phyloP scores from a whole-genome alignment of 2,797 vertebrate genomes.

The Stomatorhinus walkeri region DNA sequence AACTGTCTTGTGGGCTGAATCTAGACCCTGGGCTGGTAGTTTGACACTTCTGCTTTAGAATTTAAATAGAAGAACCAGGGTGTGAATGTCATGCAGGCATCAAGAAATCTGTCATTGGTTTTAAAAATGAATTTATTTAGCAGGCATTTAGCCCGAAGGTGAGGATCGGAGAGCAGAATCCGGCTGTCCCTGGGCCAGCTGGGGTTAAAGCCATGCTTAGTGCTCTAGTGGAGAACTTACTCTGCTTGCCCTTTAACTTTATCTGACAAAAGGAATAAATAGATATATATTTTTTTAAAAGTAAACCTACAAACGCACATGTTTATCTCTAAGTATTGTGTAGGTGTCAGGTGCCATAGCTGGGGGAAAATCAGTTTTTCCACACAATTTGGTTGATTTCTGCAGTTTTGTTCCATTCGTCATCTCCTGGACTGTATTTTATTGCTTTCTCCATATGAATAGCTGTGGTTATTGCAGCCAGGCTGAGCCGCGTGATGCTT shows the following conservation, averaged over 20 bases:
- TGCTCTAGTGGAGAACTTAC: neutral
- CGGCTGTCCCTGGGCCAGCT: neutral
- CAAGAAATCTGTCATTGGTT: neutral
- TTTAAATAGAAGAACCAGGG: neutral
- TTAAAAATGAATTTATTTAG: neutral
- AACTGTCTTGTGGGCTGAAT: neutral
- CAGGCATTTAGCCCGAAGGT: neutral
- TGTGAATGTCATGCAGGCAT: neutral
- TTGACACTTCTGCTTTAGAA: neutral
- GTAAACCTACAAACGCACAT: neutral
- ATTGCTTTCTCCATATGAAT: neutral
- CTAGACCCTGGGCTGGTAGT: neutral
- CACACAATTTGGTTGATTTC: neutral
- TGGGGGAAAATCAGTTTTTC: neutral
- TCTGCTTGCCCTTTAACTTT: neutral
- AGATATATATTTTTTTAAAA: neutral
- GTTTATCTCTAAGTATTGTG: neutral
- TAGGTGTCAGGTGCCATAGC: neutral
- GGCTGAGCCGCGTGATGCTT: neutral
- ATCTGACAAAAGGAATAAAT: neutral
- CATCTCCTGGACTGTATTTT: neutral
- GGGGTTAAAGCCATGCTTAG: neutral
- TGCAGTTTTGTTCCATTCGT: neutral
- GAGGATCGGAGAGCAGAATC: neutral
- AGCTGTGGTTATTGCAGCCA: neutral